A percentile compares a stretch with the other conserved stretches of the same genome.
These are phyloP conservation scores for Ibidorhyncha struthersii DNA, from an alignment of 2,113 vertebrate species.

Conservation along the genomic window DNA sequence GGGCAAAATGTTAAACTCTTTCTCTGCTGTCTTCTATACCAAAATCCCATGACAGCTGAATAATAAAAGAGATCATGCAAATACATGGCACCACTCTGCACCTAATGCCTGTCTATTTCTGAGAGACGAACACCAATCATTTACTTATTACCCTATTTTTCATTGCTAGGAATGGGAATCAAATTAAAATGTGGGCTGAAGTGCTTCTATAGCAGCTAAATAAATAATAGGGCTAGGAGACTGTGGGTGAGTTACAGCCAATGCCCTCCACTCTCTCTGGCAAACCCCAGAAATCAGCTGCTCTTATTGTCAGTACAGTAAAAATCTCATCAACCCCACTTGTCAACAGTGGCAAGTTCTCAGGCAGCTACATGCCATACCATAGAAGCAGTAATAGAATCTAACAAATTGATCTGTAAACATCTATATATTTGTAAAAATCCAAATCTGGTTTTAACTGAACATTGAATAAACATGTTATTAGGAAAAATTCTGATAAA, in stretches of 20 bases:
- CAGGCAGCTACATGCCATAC: background rate
- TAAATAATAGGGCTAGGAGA: background rate
- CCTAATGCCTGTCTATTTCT: background rate
- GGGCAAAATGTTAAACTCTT: background rate
- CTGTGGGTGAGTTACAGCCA: background rate
- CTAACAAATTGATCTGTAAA: background rate
- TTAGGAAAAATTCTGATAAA: slow-evolving; percentile 5
- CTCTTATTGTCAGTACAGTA: background rate
- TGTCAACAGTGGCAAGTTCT: background rate
- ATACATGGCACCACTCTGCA: background rate
- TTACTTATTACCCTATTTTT: background rate
- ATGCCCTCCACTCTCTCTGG: background rate
- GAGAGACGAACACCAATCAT: background rate
- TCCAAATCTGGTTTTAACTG: background rate
- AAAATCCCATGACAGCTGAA: background rate
- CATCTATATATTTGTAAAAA: background rate
- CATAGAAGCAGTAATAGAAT: background rate
- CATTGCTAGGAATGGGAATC: background rate
- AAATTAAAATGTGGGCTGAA: background rate
- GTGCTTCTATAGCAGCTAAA: background rate
- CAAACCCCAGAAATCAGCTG: background rate
- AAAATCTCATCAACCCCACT: background rate
- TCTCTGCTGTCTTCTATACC: background rate
- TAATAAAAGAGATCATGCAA: background rate
- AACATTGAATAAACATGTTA: background rate